Percentiles rank a stretch among this genome's conserved stretches.
Conservation (phyloP, 1,140 invertebrate genomes). For the Saxidomus purpurata region DNA sequence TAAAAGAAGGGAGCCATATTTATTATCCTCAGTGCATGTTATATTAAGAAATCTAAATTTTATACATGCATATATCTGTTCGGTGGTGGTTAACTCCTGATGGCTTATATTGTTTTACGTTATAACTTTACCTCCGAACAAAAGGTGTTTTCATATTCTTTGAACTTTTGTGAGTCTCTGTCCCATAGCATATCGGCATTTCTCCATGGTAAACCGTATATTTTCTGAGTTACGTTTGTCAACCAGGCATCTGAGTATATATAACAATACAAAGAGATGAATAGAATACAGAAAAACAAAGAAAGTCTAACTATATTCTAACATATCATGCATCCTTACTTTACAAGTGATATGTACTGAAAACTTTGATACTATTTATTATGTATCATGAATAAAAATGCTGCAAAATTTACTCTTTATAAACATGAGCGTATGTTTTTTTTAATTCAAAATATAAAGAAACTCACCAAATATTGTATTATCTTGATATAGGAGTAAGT, state of each 20-base stretch:
- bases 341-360: no score
- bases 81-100: no score
- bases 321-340: no score
- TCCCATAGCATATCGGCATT: constrained; percentile 47
- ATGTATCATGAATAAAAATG: no score
- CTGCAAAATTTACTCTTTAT: not conserved
- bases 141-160: constrained; percentile 49
- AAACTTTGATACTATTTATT: no score
- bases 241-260: constrained; percentile 58
- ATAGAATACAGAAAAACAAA: not conserved
- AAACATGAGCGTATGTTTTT: not conserved
- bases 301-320: no score
- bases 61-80: no score
- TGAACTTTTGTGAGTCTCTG: constrained; percentile 47
- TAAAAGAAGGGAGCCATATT: no score
- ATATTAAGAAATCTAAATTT: no score
- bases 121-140: constrained; percentile 49
- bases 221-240: constrained; percentile 47
- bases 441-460: not conserved
- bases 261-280: not conserved
- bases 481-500: constrained; percentile 59
- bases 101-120: no score
- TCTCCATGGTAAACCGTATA: constrained; percentile 55
- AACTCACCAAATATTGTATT: constrained; percentile 48
- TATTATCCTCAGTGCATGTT: no score